phyloP scores from a whole-genome alignment of 2,888 invertebrate genomes.

The Clunio marinus region DNA sequence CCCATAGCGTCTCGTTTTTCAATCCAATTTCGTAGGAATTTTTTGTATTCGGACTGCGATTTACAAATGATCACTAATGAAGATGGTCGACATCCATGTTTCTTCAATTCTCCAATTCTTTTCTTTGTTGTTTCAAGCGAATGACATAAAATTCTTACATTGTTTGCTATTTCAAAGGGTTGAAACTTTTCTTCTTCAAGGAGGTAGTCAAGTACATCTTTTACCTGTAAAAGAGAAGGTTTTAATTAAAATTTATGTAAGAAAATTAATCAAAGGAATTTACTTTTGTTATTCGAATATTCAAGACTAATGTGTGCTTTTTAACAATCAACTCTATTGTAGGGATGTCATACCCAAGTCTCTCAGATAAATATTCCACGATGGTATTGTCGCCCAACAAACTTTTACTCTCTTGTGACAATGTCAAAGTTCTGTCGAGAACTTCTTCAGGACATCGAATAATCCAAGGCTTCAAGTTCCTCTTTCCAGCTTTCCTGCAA shows the following conservation, averaged over 20 bases:
- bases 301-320: conserved; percentile 55
- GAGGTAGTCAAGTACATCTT: conserved; percentile 58
- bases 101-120: conserved; percentile 54
- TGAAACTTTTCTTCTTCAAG: conserved; percentile 54
- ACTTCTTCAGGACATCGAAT: conserved; percentile 58
- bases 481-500: conserved; percentile 53
- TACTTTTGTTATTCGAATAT: conserved; percentile 58
- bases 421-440: conserved; percentile 52
- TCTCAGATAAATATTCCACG: conserved; percentile 55
- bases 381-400: conserved; percentile 55
- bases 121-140: conserved; percentile 56
- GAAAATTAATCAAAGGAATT: conserved; percentile 3
- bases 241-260: conserved; percentile 15
- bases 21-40: conserved; percentile 51
- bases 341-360: conserved; percentile 53
- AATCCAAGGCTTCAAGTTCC: conserved; percentile 63
- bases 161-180: conserved; percentile 55
- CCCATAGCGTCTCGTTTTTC: neutral
- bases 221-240: conserved; percentile 52
- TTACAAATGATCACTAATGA: conserved; percentile 57
- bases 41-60: conserved; percentile 56
- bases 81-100: conserved; percentile 52
- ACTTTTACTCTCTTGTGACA: conserved; percentile 48
- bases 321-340: conserved; percentile 54
- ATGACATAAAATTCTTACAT: conserved; percentile 56